Base-by-base conservation (phyloP, 2,113 vertebrate genomes). In the Crotalus helleri region DNA sequence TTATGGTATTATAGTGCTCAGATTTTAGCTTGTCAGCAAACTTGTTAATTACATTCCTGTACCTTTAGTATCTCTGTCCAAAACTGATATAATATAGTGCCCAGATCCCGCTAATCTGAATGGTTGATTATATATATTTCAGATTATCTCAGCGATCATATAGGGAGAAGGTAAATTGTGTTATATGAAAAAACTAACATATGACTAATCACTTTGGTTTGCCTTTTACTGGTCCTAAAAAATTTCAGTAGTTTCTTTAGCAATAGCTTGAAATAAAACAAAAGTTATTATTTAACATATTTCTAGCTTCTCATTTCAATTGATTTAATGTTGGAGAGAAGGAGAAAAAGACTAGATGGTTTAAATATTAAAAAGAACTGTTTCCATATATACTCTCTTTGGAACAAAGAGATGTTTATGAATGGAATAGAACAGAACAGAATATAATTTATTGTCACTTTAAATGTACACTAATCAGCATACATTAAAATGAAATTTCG, bases 231-330 rank as follows among this genome's bases (percentile, higher is more conserved):
- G 12, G 10, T 33, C 3, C 54, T 85, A 46, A 13, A 39, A 57
- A 91, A 85, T 24, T 81, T 21, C n/a, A 91, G n/a, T 44, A 81
- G 21, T 53, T 33, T n/a, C 54, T 26, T 21, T 85, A 81, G 29
- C 51, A 91, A 58, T 17, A 46, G 23, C 33, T 81, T 91, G 90
- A 24, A 85, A 57, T 23, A 85, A 85, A 85, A 44, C 17, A 44
- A 44, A 91, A 26, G 7, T 44, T n/a, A 74, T 46, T 95, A 87
- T 94, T 95, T 10, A 59, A 59, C 44, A 4, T 95, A 93, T 97
- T 88, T 95, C 94, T 95, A 95, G 93, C 89, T 97, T 91, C 15
- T 92, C 26, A 93, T 92, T 96, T 59, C 33, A 94, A 94, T 93
- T 92, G 93, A 58, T 59, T 94, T 95, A 91, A 29, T 91, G 90